Percentiles rank a stretch among this genome's conserved stretches.
These are phyloP conservation scores for Odontamblyopus lacepedii DNA, from an alignment of 2,797 vertebrate species.

Conservation along the genomic window DNA sequence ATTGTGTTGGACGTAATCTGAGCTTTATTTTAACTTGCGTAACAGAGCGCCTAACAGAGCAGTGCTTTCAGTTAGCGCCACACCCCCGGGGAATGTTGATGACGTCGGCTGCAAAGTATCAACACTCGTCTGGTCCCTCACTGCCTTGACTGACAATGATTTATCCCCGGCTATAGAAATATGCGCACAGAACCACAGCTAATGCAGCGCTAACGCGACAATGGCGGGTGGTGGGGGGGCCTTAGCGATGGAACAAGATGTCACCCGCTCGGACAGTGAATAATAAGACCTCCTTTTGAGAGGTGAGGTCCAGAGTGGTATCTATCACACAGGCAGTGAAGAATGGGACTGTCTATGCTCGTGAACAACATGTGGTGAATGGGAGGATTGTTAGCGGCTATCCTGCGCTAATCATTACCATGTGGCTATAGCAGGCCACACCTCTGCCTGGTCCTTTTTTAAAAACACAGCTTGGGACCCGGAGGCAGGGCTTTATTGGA, in stretches of 20 bases:
- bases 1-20: too few species aligned
- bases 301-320: slow-evolving; percentile 45
- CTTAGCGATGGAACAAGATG: slow-evolving; percentile 40
- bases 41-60: too few species aligned
- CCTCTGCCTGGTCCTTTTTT: slow-evolving; percentile 34
- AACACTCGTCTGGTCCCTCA: background rate
- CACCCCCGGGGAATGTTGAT: too few species aligned
- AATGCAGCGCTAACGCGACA: slow-evolving; percentile 51
- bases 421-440: slow-evolving; percentile 52
- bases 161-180: slow-evolving; percentile 6
- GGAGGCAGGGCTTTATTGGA: slow-evolving; percentile 50
- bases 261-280: slow-evolving; percentile 46
- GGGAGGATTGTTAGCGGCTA: slow-evolving; percentile 63
- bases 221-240: slow-evolving; percentile 8
- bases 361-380: slow-evolving; percentile 71
- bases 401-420: slow-evolving; percentile 70
- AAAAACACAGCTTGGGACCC: slow-evolving; percentile 34
- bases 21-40: too few species aligned
- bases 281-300: slow-evolving; percentile 47
- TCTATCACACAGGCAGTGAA: slow-evolving; percentile 36
- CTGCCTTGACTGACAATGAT: slow-evolving; percentile 1
- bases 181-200: background rate
- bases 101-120: background rate
- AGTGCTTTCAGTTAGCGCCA: too few species aligned
- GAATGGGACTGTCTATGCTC: slow-evolving; percentile 49